Conservation (phyloP, 2,113 vertebrate genomes). For the Montifringilla adamsi region DNA sequence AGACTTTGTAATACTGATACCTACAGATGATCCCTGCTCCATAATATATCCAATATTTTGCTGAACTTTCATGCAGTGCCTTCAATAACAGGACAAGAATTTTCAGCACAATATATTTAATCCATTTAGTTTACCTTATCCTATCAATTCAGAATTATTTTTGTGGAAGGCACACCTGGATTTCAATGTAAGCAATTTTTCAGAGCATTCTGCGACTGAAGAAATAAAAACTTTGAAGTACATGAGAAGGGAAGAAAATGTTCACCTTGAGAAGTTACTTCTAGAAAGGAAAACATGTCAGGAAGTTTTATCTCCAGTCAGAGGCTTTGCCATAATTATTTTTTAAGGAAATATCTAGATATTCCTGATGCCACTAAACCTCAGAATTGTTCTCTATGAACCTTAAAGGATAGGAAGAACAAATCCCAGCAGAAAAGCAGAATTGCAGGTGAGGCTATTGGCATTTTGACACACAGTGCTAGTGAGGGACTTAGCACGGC, state of each 20-base stretch:
- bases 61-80: neutral
- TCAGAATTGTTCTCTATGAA: neutral
- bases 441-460: neutral
- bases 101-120: neutral
- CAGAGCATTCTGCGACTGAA: neutral
- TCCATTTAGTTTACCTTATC: neutral
- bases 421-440: neutral
- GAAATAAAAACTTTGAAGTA: neutral
- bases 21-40: neutral
- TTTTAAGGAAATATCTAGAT: neutral
- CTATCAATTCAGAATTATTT: neutral
- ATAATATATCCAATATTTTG: neutral
- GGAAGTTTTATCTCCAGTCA: neutral
- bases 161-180: neutral
- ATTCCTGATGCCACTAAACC: neutral
- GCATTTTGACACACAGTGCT: neutral
- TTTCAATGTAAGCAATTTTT: neutral
- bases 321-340: neutral
- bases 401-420: neutral
- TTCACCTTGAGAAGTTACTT: neutral
- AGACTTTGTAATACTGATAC: neutral
- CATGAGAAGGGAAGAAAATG: neutral
- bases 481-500: neutral
- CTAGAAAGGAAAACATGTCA: neutral
- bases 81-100: neutral